phyloP scores from a whole-genome alignment of 2,113 vertebrate genomes.

The Tyto alba region DNA sequence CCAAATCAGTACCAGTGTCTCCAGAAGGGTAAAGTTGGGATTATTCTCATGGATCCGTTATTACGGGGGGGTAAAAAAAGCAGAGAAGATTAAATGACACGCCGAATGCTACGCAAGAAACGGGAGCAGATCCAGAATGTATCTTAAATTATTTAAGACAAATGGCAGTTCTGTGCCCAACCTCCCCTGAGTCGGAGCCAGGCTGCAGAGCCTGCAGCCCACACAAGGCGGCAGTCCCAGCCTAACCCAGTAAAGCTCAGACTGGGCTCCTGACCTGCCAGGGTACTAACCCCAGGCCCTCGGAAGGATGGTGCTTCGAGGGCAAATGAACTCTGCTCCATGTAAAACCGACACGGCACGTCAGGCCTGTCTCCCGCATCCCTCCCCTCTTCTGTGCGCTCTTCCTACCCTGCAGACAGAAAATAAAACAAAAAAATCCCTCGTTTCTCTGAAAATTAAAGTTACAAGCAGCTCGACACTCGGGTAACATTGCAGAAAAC shows the following conservation, averaged over 20 bases:
- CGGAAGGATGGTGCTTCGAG: too few species aligned
- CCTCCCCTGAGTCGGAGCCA: background rate
- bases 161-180: background rate
- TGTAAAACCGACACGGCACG: background rate
- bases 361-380: background rate
- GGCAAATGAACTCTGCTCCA: background rate
- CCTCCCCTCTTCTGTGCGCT: fast-evolving
- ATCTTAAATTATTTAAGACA: too few species aligned
- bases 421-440: background rate
- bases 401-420: background rate
- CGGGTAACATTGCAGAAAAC: background rate
- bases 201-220: background rate
- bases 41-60: background rate
- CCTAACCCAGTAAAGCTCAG: background rate
- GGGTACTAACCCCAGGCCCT: background rate
- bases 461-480: background rate
- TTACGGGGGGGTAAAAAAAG: fast-evolving
- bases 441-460: background rate
- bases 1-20: background rate
- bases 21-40: background rate
- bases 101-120: background rate
- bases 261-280: background rate
- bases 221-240: background rate
- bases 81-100: background rate
- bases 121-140: background rate